phyloP scores from a whole-genome alignment of 2,113 vertebrate genomes.

The Mionectes macconnelli region DNA sequence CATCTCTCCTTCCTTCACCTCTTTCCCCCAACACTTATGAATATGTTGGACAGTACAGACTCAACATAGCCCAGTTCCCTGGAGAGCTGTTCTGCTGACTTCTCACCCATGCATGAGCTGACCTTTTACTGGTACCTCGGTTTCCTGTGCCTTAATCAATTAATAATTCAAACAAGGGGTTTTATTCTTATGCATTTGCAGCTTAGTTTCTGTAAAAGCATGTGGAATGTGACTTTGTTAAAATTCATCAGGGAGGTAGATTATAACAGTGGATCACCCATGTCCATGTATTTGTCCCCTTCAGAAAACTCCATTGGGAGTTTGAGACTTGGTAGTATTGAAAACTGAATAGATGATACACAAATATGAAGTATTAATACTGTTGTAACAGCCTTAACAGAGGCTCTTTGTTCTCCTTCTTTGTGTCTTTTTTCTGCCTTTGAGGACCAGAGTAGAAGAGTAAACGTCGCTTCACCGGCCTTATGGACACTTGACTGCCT shows the following conservation, averaged over 20 bases:
- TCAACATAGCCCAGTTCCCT: neutral
- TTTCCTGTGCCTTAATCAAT: neutral
- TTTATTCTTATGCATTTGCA: neutral
- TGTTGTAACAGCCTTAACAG: neutral
- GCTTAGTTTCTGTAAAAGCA: neutral
- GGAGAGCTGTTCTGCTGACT: neutral
- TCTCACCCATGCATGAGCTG: rapidly evolving
- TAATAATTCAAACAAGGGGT: neutral
- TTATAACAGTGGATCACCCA: rapidly evolving
- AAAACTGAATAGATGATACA: neutral
- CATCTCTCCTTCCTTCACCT: neutral
- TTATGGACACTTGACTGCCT: neutral
- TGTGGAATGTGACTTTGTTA: neutral
- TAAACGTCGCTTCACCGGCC: neutral
- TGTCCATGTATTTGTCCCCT: neutral
- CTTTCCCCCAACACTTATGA: neutral
- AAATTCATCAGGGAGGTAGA: neutral
- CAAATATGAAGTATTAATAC: neutral
- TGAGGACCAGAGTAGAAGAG: neutral
- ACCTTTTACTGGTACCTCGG: neutral
- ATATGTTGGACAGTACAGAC: neutral
- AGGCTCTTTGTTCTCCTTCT: neutral
- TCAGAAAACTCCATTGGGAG: neutral
- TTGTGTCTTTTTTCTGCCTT: neutral
- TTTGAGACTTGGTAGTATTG: neutral